Conservation (phyloP, 2,888 invertebrate genomes). For the Nemurella pictetii region DNA sequence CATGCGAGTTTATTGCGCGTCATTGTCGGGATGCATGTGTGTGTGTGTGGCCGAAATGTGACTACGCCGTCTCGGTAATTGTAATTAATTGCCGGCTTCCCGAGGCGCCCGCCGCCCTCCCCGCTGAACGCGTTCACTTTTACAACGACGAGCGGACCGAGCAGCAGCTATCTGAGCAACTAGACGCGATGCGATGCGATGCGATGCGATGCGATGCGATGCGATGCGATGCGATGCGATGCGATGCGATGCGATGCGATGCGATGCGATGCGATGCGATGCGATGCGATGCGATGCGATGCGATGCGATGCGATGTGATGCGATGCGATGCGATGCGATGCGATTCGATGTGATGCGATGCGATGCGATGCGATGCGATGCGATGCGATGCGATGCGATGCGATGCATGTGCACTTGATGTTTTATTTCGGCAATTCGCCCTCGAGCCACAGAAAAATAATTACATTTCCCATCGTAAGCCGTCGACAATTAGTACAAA, state of each 20-base stretch:
- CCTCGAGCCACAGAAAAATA: too few relatives aligned
- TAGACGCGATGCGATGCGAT: not conserved
- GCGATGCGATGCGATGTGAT: not conserved
- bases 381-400: not conserved
- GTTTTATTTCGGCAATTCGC: too few relatives aligned
- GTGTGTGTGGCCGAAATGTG: constrained; percentile 20
- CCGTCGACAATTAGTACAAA: too few relatives aligned
- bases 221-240: constrained; percentile 3
- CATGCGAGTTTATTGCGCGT: not conserved
- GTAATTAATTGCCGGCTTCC: constrained; percentile 28
- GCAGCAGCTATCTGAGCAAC: too few relatives aligned
- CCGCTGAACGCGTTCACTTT: not conserved
- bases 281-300: not conserved
- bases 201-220: not conserved
- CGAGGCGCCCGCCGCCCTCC: not conserved
- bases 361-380: constrained; percentile 11
- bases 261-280: not conserved
- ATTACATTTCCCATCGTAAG: too few relatives aligned
- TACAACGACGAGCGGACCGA: too few relatives aligned
- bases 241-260: not conserved
- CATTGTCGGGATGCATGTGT: not conserved
- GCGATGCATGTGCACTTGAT: too few relatives aligned
- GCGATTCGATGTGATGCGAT: not conserved
- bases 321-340: not conserved
- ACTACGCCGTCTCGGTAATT: constrained; percentile 10